Evolutionary conservation across 2,888 invertebrate genomes (phyloP).

Genomic region (Siphlonurus alternatus): DNA sequence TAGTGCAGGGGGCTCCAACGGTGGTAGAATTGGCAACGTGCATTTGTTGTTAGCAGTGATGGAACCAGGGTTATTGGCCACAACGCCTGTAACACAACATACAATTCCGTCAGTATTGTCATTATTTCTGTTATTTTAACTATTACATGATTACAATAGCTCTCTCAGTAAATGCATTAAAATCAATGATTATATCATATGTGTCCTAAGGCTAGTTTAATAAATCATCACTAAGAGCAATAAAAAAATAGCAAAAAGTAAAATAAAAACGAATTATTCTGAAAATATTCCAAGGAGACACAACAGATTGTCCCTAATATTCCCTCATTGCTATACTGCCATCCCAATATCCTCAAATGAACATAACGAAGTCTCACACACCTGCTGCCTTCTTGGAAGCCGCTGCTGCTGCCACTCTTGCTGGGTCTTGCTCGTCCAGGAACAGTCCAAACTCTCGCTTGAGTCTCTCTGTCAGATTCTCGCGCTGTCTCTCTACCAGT

Average conservation of each 20-base stretch:
- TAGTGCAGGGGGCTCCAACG: background rate
- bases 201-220: background rate
- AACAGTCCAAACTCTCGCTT: slow-evolving; percentile 65
- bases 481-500: slow-evolving; percentile 67
- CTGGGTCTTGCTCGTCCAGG: slow-evolving; percentile 14
- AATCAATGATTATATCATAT: background rate
- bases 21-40: background rate
- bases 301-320: too few relatives aligned
- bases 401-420: too few relatives aligned
- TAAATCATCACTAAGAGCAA: background rate
- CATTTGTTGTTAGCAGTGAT: background rate
- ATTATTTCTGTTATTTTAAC: too few relatives aligned
- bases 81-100: background rate
- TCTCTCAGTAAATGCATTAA: background rate
- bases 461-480: slow-evolving; percentile 71
- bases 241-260: too few relatives aligned
- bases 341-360: too few relatives aligned
- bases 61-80: background rate
- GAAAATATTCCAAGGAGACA: too few relatives aligned
- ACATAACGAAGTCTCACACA: too few relatives aligned
- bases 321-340: too few relatives aligned
- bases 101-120: too few relatives aligned
- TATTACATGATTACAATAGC: too few relatives aligned
- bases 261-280: too few relatives aligned
- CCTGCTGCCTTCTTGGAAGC: background rate